Percentiles rank a stretch among this genome's conserved stretches.
Conservation (phyloP, 2,797 vertebrate species). For the Aselliscus stoliczkanus region DNA sequence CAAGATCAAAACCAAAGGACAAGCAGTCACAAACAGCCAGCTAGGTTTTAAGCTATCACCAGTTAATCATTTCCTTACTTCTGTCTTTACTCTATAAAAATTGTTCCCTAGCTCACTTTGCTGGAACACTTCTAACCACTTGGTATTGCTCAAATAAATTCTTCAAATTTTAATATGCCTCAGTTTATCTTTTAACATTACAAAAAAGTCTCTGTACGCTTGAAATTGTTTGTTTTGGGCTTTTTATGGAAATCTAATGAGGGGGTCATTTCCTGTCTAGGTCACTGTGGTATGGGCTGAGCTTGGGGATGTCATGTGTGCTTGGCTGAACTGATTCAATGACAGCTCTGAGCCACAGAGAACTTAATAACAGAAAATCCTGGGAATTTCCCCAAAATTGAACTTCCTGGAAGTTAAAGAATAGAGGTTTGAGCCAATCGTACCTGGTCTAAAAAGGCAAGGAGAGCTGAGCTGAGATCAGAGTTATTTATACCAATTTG, state of each 20-base stretch:
- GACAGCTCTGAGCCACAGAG: neutral
- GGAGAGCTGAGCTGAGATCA: neutral
- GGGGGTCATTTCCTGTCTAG: neutral
- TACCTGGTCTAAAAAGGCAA: neutral
- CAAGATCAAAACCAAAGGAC: neutral
- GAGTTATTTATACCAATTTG: neutral
- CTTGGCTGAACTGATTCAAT: neutral
- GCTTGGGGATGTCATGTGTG: accelerated
- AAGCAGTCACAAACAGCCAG: neutral
- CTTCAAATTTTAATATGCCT: neutral
- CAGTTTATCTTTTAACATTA: neutral
- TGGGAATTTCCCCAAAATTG: neutral
- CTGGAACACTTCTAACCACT: neutral
- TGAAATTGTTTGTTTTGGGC: neutral
- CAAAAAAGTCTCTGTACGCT: neutral
- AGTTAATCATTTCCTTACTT: neutral
- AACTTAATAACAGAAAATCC: neutral
- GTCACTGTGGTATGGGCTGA: neutral
- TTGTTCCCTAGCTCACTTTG: neutral
- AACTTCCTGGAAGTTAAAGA: neutral
- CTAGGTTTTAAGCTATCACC: neutral
- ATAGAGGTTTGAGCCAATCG: neutral
- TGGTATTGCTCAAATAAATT: neutral
- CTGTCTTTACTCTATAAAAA: neutral
- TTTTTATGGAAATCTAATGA: neutral